Evolutionary conservation across 2,888 invertebrate species (phyloP).

Genomic region (Habrosyne pyritoides): DNA sequence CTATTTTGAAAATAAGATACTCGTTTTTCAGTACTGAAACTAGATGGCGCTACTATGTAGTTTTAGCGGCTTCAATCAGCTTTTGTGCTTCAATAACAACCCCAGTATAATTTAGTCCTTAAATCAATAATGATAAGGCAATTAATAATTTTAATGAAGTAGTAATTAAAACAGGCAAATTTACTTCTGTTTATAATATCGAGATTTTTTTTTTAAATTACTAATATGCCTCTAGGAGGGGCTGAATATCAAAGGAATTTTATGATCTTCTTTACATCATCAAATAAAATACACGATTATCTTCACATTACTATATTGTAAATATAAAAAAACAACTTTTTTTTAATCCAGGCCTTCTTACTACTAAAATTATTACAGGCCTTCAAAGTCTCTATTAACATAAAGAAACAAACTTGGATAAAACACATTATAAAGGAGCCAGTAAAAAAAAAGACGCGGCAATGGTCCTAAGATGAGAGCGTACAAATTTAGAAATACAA

Average conservation of each 20-base stretch:
- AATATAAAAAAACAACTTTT: background rate
- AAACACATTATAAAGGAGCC: slow-evolving; percentile 72
- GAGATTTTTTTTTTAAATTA: too few species aligned
- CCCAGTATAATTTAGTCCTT: too few species aligned
- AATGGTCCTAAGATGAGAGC: slow-evolving; percentile 40
- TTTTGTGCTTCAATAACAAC: background rate
- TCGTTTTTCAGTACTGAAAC: slow-evolving; percentile 25
- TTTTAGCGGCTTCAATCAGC: slow-evolving; percentile 8
- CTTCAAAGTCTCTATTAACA: background rate
- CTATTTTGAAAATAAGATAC: slow-evolving; percentile 20
- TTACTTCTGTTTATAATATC: too few species aligned
- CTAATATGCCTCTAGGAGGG: too few species aligned
- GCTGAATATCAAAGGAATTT: too few species aligned
- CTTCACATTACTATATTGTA: too few species aligned
- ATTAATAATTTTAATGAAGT: too few species aligned
- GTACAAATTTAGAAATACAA: slow-evolving; percentile 19
- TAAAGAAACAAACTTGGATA: slow-evolving; percentile 19
- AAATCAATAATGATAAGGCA: too few species aligned
- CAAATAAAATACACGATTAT: too few species aligned
- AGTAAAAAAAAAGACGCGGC: slow-evolving; percentile 43
- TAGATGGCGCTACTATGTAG: slow-evolving; percentile 36
- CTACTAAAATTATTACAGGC: background rate
- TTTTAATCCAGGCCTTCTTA: background rate
- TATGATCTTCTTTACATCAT: too few species aligned
- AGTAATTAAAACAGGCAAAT: too few species aligned